phyloP scores from a whole-genome alignment of 2,797 vertebrate species.

The Aplochiton taeniatus region DNA sequence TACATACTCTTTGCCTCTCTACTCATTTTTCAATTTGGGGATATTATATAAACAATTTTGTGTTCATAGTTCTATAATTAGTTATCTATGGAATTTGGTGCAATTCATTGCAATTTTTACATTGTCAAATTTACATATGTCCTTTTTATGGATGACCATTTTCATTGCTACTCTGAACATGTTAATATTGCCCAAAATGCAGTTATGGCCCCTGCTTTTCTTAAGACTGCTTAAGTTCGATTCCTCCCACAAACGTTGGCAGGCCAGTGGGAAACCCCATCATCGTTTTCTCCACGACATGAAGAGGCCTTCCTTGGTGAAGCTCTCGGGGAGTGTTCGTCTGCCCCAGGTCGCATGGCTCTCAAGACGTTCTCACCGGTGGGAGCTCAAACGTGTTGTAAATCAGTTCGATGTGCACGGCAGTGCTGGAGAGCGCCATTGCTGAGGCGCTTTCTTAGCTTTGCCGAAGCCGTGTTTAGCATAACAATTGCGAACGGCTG shows the following conservation, averaged over 20 bases:
- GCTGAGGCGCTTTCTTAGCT: constrained; percentile 53
- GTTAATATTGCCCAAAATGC: too few relatives aligned
- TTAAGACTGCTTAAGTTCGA: too few relatives aligned
- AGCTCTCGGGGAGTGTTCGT: constrained; percentile 62
- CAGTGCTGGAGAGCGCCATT: constrained; percentile 56
- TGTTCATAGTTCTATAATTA: too few relatives aligned
- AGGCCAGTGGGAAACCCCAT: constrained; percentile 29
- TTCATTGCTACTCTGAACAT: too few relatives aligned
- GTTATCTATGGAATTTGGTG: too few relatives aligned
- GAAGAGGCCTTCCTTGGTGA: constrained; percentile 41
- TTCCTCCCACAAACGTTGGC: not conserved
- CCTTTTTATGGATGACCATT: too few relatives aligned
- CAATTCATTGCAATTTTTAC: too few relatives aligned
- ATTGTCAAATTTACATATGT: too few relatives aligned
- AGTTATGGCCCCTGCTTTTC: too few relatives aligned
- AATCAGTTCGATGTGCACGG: constrained; percentile 65
- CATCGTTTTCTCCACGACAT: constrained; percentile 28
- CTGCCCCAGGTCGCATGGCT: constrained; percentile 55
- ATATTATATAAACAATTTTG: too few relatives aligned
- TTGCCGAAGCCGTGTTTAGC: constrained; percentile 65
- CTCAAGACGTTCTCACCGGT: constrained; percentile 61
- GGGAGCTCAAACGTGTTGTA: constrained; percentile 67
- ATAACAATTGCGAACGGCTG: constrained; percentile 70
- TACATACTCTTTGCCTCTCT: not conserved
- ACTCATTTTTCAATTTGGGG: too few relatives aligned